These are phyloP conservation scores for Pagrus major DNA, from an alignment of 2,113 vertebrate genomes.

Conservation along the genomic window DNA sequence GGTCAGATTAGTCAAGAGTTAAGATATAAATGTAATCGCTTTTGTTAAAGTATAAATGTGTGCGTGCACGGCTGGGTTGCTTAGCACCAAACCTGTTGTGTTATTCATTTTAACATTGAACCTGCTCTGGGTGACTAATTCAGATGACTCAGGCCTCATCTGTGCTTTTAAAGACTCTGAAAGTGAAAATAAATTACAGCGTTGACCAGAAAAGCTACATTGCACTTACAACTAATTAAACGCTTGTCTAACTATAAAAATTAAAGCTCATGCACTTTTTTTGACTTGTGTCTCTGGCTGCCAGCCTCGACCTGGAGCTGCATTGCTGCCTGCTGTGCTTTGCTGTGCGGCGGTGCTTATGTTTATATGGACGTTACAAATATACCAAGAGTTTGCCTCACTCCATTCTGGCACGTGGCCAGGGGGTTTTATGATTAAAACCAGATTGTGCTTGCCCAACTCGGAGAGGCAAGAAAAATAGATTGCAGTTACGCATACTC, in stretches of 20 bases:
- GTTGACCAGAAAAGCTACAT: conserved; percentile 1
- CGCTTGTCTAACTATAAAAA: conserved; percentile 12
- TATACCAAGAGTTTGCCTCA: conserved; percentile 73
- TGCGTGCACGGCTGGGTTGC: not conserved
- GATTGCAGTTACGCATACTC: conserved; percentile 78
- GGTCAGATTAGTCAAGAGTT: not conserved
- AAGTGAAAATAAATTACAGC: conserved; percentile 14
- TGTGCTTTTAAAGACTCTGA: conserved; percentile 7
- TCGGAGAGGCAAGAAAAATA: conserved; percentile 74
- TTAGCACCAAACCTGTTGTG: conserved; percentile 48
- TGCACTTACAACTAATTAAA: conserved; percentile 22
- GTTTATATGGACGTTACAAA: conserved; percentile 77
- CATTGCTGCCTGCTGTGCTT: conserved; percentile 26
- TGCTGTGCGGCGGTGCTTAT: conserved; percentile 37
- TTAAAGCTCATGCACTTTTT: not conserved
- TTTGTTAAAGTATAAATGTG: no score
- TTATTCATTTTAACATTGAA: conserved; percentile 34
- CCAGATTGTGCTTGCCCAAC: conserved; percentile 81
- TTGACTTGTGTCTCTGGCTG: not conserved
- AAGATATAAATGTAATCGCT: no score
- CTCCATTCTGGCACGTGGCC: conserved; percentile 72
- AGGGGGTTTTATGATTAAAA: conserved; percentile 84
- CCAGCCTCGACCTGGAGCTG: conserved; percentile 22
- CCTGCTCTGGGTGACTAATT: conserved; percentile 59
- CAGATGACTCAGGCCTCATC: conserved; percentile 46